Percentiles rank a stretch among this genome's conserved stretches.
Conservation (phyloP, 2,888 invertebrate genomes). For the Nycteola revayana region DNA sequence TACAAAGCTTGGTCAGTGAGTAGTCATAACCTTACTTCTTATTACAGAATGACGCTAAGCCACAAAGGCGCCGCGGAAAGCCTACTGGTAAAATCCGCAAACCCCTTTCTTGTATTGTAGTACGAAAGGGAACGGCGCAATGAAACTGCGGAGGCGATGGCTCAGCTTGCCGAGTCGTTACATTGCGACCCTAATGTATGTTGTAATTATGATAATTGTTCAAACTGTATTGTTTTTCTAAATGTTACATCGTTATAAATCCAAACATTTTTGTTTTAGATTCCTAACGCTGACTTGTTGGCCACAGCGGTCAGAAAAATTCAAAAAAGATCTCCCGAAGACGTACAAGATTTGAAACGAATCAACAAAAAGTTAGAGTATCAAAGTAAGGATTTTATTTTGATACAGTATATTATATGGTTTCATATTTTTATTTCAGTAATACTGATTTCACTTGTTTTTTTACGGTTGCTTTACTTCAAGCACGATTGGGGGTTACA, state of each 20-base stretch:
- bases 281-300: constrained; percentile 33
- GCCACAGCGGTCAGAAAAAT: constrained; percentile 34
- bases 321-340: constrained; percentile 15
- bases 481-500: constrained; percentile 14
- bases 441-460: neutral
- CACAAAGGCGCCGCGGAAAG: constrained; percentile 40
- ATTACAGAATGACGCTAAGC: constrained; percentile 1
- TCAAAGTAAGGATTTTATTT: constrained; percentile 30
- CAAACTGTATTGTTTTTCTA: neutral
- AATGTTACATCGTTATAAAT: neutral
- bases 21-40: too few relatives aligned
- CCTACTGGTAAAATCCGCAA: constrained; percentile 45
- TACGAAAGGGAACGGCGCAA: constrained; percentile 50
- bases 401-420: too few relatives aligned
- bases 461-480: constrained; percentile 26
- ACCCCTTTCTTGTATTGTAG: constrained; percentile 44
- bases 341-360: constrained; percentile 31
- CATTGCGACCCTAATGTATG: too few relatives aligned
- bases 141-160: constrained; percentile 42
- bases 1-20: too few relatives aligned
- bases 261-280: constrained; percentile 18
- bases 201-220: neutral
- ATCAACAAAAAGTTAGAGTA: constrained; percentile 37
- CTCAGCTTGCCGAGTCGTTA: constrained; percentile 38
- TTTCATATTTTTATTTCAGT: too few relatives aligned